Percentiles rank a stretch among this genome's conserved stretches.
These are phyloP conservation scores for Operophtera brumata DNA, from an alignment of 2,888 invertebrate species.

Conservation along the genomic window DNA sequence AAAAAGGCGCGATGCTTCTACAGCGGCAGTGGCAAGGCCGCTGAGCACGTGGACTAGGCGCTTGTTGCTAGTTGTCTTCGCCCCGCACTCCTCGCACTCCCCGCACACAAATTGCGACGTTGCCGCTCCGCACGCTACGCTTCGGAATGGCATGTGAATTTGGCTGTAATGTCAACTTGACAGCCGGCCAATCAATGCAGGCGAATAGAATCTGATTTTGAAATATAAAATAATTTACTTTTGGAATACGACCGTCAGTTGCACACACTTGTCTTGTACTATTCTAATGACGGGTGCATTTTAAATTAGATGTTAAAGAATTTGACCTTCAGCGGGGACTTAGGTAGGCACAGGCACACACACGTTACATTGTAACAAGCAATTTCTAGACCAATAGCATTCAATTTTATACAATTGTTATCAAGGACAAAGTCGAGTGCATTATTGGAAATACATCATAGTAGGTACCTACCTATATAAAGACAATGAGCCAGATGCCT, in stretches of 20 bases:
- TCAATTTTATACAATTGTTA: slow-evolving; percentile 20
- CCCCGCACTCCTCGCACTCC: slow-evolving; percentile 35
- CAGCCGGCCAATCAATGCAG: slow-evolving; percentile 40
- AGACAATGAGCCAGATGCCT: not conserved
- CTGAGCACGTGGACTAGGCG: slow-evolving; percentile 70
- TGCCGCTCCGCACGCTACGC: slow-evolving; percentile 60
- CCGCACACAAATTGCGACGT: slow-evolving; percentile 56
- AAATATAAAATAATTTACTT: slow-evolving; percentile 1
- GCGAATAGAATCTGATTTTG: slow-evolving; percentile 22
- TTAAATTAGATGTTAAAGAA: slow-evolving; percentile 30
- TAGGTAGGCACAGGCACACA: slow-evolving; percentile 13
- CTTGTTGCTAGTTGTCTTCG: slow-evolving; percentile 70
- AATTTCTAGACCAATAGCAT: slow-evolving; percentile 15
- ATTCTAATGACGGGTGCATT: slow-evolving; percentile 5
- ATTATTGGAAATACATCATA: not conserved
- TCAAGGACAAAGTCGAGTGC: slow-evolving; percentile 22
- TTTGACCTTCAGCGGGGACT: slow-evolving; percentile 37
- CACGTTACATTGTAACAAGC: slow-evolving; percentile 13
- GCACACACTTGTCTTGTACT: not conserved
- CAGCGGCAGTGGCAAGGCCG: slow-evolving; percentile 71
- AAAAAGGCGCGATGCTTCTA: slow-evolving; percentile 74
- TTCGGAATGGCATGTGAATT: slow-evolving; percentile 50
- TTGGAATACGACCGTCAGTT: not conserved
- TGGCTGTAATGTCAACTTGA: slow-evolving; percentile 52
- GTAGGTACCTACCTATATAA: no score